Percentiles rank a stretch among this genome's conserved stretches.
phyloP scores from a whole-genome alignment of 2,113 vertebrate species.

The Saimiri boliviensis region DNA sequence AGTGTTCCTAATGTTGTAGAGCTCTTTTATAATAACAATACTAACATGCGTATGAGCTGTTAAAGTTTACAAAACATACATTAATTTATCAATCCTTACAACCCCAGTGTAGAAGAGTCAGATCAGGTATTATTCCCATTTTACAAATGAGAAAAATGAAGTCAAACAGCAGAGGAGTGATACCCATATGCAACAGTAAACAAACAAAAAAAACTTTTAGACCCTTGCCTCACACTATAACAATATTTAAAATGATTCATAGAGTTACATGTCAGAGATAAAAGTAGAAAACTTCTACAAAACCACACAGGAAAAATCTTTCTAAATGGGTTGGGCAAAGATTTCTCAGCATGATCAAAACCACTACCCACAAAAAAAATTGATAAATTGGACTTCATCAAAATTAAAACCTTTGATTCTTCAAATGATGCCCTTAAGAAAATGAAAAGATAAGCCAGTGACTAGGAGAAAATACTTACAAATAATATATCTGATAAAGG shows the following conservation, averaged over 20 bases:
- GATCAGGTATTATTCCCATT: conserved; percentile 14
- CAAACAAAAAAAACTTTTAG: background rate
- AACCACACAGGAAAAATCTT: background rate
- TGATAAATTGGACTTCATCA: conserved; percentile 19
- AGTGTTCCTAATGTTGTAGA: conserved; percentile 32
- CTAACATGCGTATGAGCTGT: background rate
- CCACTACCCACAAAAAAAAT: background rate
- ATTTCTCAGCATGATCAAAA: conserved; percentile 26
- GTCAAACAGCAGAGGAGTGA: background rate
- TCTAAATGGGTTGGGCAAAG: conserved; percentile 22
- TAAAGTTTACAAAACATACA: conserved; percentile 18
- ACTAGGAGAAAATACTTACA: background rate
- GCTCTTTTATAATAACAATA: conserved; percentile 15
- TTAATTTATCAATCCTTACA: conserved; percentile 38
- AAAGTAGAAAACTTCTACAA: background rate
- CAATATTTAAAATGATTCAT: background rate
- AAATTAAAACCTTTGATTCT: conserved; percentile 16
- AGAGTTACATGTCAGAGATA: conserved; percentile 14
- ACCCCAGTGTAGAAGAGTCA: background rate
- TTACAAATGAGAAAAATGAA: conserved; percentile 42
- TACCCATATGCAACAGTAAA: conserved; percentile 8
- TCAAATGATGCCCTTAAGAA: conserved; percentile 26
- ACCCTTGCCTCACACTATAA: background rate
- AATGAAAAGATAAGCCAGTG: conserved; percentile 29
- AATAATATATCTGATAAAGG: background rate